phyloP scores from a whole-genome alignment of 2,888 invertebrate genomes.

The Morpho deidamia region DNA sequence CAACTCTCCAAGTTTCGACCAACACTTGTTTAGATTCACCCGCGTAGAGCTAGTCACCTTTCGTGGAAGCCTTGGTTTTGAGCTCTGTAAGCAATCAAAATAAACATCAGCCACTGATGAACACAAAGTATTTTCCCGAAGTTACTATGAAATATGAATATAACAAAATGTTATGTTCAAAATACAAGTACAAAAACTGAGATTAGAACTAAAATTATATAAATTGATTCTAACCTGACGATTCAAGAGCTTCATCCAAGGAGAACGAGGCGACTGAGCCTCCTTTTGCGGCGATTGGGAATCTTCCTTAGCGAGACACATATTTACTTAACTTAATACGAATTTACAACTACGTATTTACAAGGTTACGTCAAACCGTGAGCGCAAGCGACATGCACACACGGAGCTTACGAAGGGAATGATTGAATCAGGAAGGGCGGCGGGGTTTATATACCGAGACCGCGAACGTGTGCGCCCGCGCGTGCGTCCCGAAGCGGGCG shows the following conservation, averaged over 20 bases:
- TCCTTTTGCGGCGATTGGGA: slow-evolving; percentile 63
- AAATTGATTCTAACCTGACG: slow-evolving; percentile 68
- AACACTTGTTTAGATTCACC: slow-evolving; percentile 82
- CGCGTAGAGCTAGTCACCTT: slow-evolving; percentile 76
- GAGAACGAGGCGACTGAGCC: slow-evolving; percentile 69
- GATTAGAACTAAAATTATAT: slow-evolving; percentile 2
- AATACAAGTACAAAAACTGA: slow-evolving; percentile 1
- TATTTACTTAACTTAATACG: slow-evolving; percentile 53
- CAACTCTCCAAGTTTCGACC: slow-evolving; percentile 80
- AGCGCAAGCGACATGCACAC: slow-evolving; percentile 52
- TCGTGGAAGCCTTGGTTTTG: slow-evolving; percentile 77
- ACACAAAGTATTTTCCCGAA: too few relatives aligned
- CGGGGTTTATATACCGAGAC: slow-evolving; percentile 57
- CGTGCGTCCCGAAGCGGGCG: slow-evolving; percentile 44
- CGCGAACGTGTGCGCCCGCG: slow-evolving; percentile 28
- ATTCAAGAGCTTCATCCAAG: slow-evolving; percentile 76
- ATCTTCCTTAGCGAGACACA: slow-evolving; percentile 77
- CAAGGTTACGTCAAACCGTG: slow-evolving; percentile 40
- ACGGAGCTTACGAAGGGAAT: slow-evolving; percentile 64
- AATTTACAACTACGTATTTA: slow-evolving; percentile 62
- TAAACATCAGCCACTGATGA: slow-evolving; percentile 17
- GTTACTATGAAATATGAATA: too few relatives aligned
- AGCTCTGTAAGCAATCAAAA: slow-evolving; percentile 65
- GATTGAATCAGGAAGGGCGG: slow-evolving; percentile 68
- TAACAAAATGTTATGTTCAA: neutral